phyloP scores from a whole-genome alignment of 2,888 invertebrate species.

The Eurois occulta region DNA sequence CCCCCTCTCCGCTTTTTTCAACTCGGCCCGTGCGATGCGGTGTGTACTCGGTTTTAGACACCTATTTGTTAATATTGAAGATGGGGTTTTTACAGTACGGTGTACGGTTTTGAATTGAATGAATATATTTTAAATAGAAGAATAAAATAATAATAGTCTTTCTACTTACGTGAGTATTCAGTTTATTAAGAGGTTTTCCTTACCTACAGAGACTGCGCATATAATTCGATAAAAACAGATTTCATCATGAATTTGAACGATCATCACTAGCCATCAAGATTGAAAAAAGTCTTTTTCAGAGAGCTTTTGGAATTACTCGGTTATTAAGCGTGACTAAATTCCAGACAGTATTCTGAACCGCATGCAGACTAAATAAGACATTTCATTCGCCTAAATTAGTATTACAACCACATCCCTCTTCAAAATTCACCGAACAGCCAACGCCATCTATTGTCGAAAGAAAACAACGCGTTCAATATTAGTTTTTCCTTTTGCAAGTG shows the following conservation, averaged over 20 bases:
- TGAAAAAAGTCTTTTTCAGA: neutral
- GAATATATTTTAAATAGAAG: constrained; percentile 29
- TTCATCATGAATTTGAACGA: neutral
- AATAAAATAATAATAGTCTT: neutral
- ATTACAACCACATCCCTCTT: constrained; percentile 32
- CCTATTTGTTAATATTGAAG: constrained; percentile 66
- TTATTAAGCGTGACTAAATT: neutral
- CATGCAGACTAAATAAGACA: neutral
- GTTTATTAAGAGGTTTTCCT: neutral
- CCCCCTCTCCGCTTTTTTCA: constrained; percentile 65
- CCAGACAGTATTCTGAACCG: neutral
- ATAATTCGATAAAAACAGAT: neutral
- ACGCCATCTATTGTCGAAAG: constrained; percentile 66
- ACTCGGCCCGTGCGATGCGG: constrained; percentile 55
- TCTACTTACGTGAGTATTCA: neutral
- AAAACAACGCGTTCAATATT: constrained; percentile 61
- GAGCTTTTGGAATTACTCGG: neutral
- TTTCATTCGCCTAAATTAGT: constrained; percentile 32
- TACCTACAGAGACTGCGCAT: neutral
- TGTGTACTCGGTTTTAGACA: constrained; percentile 63
- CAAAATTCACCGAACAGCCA: constrained; percentile 52
- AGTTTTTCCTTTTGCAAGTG: constrained; percentile 71
- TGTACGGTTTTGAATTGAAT: constrained; percentile 30
- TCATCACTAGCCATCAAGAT: neutral
- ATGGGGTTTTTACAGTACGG: constrained; percentile 20